Base-by-base conservation (phyloP, 2,888 invertebrate genomes). In the Lumbricus terrestris region DNA sequence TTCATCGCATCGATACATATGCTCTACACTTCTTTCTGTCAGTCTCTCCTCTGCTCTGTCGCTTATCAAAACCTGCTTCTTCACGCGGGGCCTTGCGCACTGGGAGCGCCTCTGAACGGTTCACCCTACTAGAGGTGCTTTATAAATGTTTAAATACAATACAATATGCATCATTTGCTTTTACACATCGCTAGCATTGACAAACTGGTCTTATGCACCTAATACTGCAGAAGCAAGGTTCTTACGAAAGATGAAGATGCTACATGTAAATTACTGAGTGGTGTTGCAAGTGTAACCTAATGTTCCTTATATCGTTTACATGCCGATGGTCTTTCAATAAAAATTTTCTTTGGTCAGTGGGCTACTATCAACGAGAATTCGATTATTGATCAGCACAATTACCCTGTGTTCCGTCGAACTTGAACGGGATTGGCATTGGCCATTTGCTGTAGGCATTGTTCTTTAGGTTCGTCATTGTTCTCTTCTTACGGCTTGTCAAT, bases 371-470 rank as follows among this genome's bases (percentile, higher is more conserved):
- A 69, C n/a, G 11, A n/a, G 69, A 69, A n/a, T n/a, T n/a, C n/a
- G n/a, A n/a, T n/a, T 69, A n/a, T n/a, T 29, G 69, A 69, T 69
- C 13, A n/a, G n/a, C 69, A n/a, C 29, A 40, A 8, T n/a, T 16
- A 88, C 88, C 37, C 1, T 88, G 88, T n/a, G 38, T 38, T 88
- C 91, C 91, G 40, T 91, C 90, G 37, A 91, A 91, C 69, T 91
- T 91, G 89, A 90, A 91, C n/a, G n/a, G 33, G 23, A 91, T 85
- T 15, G 91, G 90, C n/a, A 88, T 34, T 23, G 33, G 47, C 90
- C 90, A 90, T 47, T 88, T 90, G 54, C 38, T 34, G 47, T 42
- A 34, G 8, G 89, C 42, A 40, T n/a, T 35, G 4, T 29, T 42
- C 42, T 54, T 37, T 42, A 90, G 89, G 42, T 90, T 82, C 34